Evolutionary conservation across 2,113 vertebrate species (phyloP), one percentile per base, ranked within the genome.

Genomic region (Clupea harengus): DNA sequence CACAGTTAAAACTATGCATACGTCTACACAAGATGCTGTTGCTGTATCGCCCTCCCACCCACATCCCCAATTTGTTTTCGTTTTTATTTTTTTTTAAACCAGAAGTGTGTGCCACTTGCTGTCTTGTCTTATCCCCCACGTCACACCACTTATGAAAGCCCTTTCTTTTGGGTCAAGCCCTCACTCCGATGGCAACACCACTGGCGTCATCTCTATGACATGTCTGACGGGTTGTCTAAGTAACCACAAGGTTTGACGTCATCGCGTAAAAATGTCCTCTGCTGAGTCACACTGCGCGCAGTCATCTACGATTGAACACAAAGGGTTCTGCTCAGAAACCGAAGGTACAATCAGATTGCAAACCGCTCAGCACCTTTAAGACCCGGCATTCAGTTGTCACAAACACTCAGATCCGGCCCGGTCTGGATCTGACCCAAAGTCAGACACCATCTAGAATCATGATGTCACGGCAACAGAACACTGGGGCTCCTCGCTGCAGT

Each of bases 1-100:
- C 92, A 95, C 94, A 95, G 95, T 94, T 91, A 94, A 93, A 94
- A 92, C 93, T 90, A 95, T 22, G 89, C 92, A 92, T 92, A 94
- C 89, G 52, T 94, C 91, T 95, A 94, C 92, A 95, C 92, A 94
- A 93, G 91, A 95, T 95, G 93, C 94, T 94, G 90, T 92, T 89
- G 92, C 91, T 88, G 88, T 90, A 90, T 88, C 80, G 67, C 81
- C 60, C 89, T 85, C 47, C 82, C 9, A 28, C 85, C 88, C 83
- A 64, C 28, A 78, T 75, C 52, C 28, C 13, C 72, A 44, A 11
- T 78, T 78, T 78, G 72, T 78, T 78, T 75, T 78, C 44, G 72
- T 78, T 78, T 78, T 44, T 32, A 20, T 32, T 32, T 39, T 39
- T 39, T 39, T 2, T 39, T 78, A 83, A 83, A 45, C 32, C 28